Base-by-base conservation (phyloP, 2,113 vertebrate species). In the Antechinus stuartii region DNA sequence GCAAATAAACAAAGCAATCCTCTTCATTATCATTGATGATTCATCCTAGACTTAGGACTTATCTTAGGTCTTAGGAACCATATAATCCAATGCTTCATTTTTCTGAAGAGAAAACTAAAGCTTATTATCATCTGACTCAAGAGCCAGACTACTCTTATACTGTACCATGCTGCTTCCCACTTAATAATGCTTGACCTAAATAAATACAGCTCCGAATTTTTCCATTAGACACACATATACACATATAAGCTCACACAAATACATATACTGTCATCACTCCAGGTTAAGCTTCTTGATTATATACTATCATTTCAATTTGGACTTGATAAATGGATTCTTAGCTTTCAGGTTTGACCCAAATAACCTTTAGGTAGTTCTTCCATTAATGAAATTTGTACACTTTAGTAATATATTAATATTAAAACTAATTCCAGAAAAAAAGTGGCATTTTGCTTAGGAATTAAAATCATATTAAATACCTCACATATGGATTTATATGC, bases 401-500 rank as follows among this genome's bases (percentile, higher is more conserved):
- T 30, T 68, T 35, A 68, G 12, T 16, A 35, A 68, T 35, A 35
- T 35, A 35, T 16, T n/a, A 68, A 68, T 68, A 16, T 68, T 35
- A 52, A 52, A 52, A 52, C 50, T 91, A 90, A 94, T 92, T 96
- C 56, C 55, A 9, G 68, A 46, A 52, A 96, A 94, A 12, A 90
- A 50, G n/a, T 53, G 90, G 35, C 47, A 54, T 35, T 76, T 91
- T 89, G 68, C 92, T 91, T 93, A 96, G 55, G 61, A 54, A 94
- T 26, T 68, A 68, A 96, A 96, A 92, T 56, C 91, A 56, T 91
- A 95, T 50, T n/a, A 93, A 91, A 91, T 50, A 89, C 26, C 52
- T 94, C 96, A 12, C 90, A 95, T 90, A 14, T 89, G 11, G 22
- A 53, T 93, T 95, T 90, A n/a, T 92, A 23, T 52, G 92, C 57